Conservation (phyloP, 2,888 invertebrate species). For the Drosophila melanosoma region DNA sequence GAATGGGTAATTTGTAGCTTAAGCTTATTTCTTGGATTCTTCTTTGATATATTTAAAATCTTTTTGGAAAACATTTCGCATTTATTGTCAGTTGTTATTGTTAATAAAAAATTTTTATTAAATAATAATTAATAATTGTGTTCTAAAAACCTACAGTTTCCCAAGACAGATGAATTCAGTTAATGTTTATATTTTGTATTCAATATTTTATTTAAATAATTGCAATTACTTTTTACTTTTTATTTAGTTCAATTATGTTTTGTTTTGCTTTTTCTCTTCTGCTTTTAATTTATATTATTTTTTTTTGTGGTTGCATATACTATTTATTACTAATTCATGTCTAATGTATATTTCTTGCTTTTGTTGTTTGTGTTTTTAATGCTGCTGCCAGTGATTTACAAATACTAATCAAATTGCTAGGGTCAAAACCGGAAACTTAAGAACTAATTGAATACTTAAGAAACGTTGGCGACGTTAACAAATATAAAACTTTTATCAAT, state of each 20-base stretch:
- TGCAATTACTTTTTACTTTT: constrained; percentile 64
- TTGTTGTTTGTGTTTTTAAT: constrained; percentile 34
- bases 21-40: not conserved
- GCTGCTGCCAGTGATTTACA: constrained; percentile 35
- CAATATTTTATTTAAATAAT: constrained; percentile 79
- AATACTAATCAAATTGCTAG: constrained; percentile 31
- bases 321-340: constrained; percentile 52
- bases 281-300: constrained; percentile 21
- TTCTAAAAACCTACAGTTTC: constrained; percentile 2
- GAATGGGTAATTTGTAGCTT: not conserved
- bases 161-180: not conserved
- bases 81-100: not conserved
- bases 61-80: not conserved
- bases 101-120: not conserved
- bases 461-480: constrained; percentile 24
- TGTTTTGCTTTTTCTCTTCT: constrained; percentile 11
- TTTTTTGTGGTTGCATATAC: constrained; percentile 44
- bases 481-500: not conserved
- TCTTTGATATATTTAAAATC: not conserved
- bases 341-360: constrained; percentile 45
- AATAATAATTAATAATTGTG: not conserved
- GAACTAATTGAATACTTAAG: constrained; percentile 72
- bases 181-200: constrained; percentile 56
- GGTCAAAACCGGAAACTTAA: constrained; percentile 55
- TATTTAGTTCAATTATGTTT: constrained; percentile 40